Evolutionary conservation across 2,797 vertebrate genomes (phyloP).

Genomic region (Nasua narica): DNA sequence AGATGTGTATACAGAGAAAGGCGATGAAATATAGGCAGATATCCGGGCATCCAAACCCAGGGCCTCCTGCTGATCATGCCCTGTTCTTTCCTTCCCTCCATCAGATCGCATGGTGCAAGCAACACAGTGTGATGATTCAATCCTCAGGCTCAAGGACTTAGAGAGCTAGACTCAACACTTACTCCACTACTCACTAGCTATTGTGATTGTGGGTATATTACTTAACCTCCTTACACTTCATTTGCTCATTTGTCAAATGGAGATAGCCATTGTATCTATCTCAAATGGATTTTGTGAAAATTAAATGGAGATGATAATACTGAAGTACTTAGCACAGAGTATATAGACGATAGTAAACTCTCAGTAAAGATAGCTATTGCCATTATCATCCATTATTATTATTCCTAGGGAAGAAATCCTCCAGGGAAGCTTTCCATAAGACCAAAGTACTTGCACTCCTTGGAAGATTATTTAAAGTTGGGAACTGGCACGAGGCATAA

Average conservation of each 20-base stretch:
- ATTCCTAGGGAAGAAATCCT: slow-evolving; percentile 17
- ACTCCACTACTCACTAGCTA: not conserved
- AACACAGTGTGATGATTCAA: not conserved
- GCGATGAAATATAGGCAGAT: not conserved
- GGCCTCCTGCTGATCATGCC: not conserved
- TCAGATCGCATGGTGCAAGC: not conserved
- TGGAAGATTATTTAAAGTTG: slow-evolving; percentile 19
- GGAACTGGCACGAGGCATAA: not conserved
- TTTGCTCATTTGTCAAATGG: not conserved
- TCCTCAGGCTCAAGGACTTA: not conserved
- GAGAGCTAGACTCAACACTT: not conserved
- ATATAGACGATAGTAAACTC: not conserved
- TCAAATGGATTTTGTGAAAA: not conserved
- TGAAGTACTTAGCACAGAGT: not conserved
- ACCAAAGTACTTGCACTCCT: not conserved
- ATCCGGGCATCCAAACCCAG: not conserved
- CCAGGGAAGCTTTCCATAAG: not conserved
- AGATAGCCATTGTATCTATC: not conserved
- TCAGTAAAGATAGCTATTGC: not conserved
- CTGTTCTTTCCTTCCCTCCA: not conserved
- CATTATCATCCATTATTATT: slow-evolving; percentile 19
- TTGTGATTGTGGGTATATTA: not conserved
- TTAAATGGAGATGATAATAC: slow-evolving; percentile 7
- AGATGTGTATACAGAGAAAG: not conserved
- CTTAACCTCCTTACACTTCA: not conserved